Evolutionary conservation across 2,113 vertebrate genomes (phyloP).

Genomic region (Vidua macroura): DNA sequence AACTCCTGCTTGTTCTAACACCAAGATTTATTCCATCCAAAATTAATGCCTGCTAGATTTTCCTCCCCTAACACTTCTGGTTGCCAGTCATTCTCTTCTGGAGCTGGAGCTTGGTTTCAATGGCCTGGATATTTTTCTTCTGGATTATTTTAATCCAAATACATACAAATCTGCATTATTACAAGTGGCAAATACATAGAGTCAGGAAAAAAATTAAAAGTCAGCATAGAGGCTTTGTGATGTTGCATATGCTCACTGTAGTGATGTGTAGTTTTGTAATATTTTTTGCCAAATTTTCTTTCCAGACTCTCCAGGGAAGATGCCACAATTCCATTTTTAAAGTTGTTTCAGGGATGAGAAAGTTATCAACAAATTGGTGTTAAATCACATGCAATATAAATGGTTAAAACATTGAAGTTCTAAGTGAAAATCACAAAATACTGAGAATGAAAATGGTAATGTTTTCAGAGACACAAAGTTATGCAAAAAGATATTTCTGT

Average conservation of each 20-base stretch:
- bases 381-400: neutral
- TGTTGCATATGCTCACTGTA: neutral
- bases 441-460: neutral
- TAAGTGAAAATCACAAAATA: neutral
- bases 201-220: constrained; percentile 7
- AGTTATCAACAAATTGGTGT: neutral
- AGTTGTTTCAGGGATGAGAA: neutral
- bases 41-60: neutral
- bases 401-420: neutral
- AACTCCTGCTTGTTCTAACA: neutral
- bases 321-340: constrained; percentile 22
- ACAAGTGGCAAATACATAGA: neutral
- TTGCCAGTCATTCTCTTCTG: neutral
- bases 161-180: neutral
- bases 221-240: neutral
- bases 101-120: neutral
- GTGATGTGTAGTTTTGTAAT: neutral
- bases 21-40: neutral
- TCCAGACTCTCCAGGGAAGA: neutral
- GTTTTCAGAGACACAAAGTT: neutral
- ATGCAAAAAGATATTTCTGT: neutral
- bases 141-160: neutral
- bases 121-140: neutral
- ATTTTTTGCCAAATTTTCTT: neutral
- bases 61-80: neutral